Base-by-base conservation (phyloP, 2,888 invertebrate genomes). In the Aromia moschata region DNA sequence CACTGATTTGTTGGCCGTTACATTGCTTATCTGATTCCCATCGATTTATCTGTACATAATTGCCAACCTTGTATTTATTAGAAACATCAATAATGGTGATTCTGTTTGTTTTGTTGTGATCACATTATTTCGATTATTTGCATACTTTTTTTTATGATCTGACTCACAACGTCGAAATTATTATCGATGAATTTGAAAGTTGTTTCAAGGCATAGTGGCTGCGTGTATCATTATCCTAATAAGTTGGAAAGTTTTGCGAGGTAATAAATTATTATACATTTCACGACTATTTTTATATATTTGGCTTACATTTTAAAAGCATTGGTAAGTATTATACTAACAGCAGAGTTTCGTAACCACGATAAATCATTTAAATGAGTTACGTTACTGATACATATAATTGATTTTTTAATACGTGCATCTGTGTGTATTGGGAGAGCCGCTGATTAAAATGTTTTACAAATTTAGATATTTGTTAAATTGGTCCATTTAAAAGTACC, bases 1-100 rank as follows among this genome's bases (percentile, higher is more conserved):
- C 76, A 74, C 75, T 74, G 76, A 78, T 77, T 79, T 75, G 76
- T 77, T 70, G 71, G 70, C 69, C 71, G 71, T 75, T 76, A 72
- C 66, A 61, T 70, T 68, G 69, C 67, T 74, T 77, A 75, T 75
- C 74, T 69, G 65, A 59, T 74, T 73, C 74, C 68, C 74, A 75
- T 74, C 74, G 73, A 74, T 73, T 71, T 70, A 73, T 74, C 73
- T 73, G 64, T 44, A 59, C 64, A 61, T 71, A 71, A 71, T 71
- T 70, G 66, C 69, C 64, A 66, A 62, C 61, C 67, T 56, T 62
- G 62, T 62, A 60, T 67, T 67, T 68, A 70, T 70, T 69, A 69
- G 68, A 66, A 65, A 62, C 68, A 62, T 64, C 70, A 65, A 69
- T 68, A 65, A 58, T 63, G 59, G 63, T 64, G 57, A 65, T 66